Conservation (phyloP, 2,113 vertebrate genomes). For the Donacobius atricapilla region DNA sequence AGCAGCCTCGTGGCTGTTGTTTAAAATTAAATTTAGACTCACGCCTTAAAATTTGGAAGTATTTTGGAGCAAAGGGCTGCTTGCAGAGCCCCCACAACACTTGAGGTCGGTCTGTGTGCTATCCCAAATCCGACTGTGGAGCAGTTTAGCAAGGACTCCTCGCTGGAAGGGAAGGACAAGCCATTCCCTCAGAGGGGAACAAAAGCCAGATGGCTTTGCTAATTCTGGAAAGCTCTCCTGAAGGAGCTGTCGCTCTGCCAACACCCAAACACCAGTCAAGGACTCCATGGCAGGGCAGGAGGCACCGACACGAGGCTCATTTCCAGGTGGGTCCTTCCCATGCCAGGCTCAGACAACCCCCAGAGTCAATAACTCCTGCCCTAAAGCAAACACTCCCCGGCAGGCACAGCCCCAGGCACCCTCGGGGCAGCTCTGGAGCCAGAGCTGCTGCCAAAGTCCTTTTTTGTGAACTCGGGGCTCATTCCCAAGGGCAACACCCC, state of each 20-base stretch:
- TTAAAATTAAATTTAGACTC: not conserved
- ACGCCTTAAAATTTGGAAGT: not conserved
- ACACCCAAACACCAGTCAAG: not conserved
- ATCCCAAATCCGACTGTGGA: fast-evolving
- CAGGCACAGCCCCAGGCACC: not conserved
- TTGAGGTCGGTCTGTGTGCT: fast-evolving
- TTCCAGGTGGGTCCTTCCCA: not conserved
- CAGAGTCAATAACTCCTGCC: not conserved
- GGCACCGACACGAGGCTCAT: not conserved
- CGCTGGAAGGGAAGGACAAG: not conserved
- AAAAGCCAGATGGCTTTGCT: slow-evolving; percentile 55
- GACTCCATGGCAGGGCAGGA: not conserved
- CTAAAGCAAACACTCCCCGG: not conserved
- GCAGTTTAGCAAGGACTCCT: not conserved
- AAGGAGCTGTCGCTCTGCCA: not conserved
- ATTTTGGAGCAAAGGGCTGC: not conserved
- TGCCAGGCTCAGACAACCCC: not conserved
- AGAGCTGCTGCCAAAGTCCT: not conserved
- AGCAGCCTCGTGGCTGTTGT: not conserved
- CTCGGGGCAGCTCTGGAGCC: not conserved
- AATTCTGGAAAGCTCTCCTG: slow-evolving; percentile 17
- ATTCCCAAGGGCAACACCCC: not conserved
- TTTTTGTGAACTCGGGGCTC: not conserved
- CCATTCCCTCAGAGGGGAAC: not conserved
- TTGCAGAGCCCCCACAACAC: not conserved